Base-by-base conservation (phyloP, 2,113 vertebrate species). In the Sylvia atricapilla region DNA sequence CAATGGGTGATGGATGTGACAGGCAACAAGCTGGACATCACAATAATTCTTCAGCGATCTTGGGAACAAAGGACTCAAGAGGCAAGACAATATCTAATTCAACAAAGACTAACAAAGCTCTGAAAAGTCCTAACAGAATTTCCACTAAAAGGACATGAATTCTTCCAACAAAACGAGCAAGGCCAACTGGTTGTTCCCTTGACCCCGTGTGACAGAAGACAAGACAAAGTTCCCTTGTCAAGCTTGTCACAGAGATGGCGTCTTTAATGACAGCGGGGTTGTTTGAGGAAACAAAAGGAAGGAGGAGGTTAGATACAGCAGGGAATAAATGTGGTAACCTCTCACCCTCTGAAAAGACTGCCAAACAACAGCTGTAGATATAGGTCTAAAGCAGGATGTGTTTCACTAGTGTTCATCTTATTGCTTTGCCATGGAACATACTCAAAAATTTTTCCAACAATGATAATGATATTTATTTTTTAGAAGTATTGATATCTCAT, bases 251-350 rank as follows among this genome's bases (percentile, higher is more conserved):
- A 43, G 60, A 91, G 64, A 75, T 33, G 53, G 69, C 53, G 77
- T 19, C 89, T 76, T 84, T 89, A 86, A 92, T 79, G 80, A 75
- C 60, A 87, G 30, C 35, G 56, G 41, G n/a, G 37, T 73, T 94
- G 70, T 92, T 84, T 13, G 27, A 87, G 86, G 83, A 92, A 94
- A 93, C 83, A 96, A 95, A 86, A 59, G 73, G 72, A 72, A 90
- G 35, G 41, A 84, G 44, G 35, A 62, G 84, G 56, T 5, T 39
- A 35, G 35, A 81, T 87, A 35, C 28, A 82, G 74, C 62, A 47
- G 66, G 28, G 79, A 15, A 31, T 58, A 87, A 95, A 73, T 73
- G 89, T 87, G 64, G 90, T 90, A 95, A 95, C 92, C 58, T 94
- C 90, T 93, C 17, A 62, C 66, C 78, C 84, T 91, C 68, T 91